Conservation (phyloP, 2,888 invertebrate genomes). For the Bembecia ichneumoniformis region DNA sequence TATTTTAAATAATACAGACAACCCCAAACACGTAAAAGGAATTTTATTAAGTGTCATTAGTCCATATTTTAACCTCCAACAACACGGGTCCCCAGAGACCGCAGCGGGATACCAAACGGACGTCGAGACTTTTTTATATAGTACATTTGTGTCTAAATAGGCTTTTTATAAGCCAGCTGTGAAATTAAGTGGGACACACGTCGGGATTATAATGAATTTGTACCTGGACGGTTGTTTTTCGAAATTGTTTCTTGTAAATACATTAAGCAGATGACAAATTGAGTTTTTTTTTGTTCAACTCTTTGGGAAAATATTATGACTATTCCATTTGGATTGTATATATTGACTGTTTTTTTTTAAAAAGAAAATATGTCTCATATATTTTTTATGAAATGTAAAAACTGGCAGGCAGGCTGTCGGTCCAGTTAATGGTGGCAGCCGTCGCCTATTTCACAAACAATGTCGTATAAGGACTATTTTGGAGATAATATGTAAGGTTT, state of each 20-base stretch:
- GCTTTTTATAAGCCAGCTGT: slow-evolving; percentile 57
- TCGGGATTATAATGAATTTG: slow-evolving; percentile 55
- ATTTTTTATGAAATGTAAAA: no score
- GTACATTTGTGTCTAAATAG: slow-evolving; percentile 37
- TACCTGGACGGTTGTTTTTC: slow-evolving; percentile 29
- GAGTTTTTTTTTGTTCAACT: not conserved
- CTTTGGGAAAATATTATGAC: not conserved
- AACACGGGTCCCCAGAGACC: slow-evolving; percentile 34
- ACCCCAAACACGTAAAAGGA: slow-evolving; percentile 25
- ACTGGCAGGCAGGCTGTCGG: no score
- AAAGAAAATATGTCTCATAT: no score
- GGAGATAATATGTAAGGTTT: no score
- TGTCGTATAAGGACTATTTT: no score
- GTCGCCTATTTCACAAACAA: no score
- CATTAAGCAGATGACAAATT: not conserved
- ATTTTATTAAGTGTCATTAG: slow-evolving; percentile 53
- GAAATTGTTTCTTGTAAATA: not conserved
- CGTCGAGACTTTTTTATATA: slow-evolving; percentile 34
- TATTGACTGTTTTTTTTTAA: no score
- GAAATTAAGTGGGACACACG: slow-evolving; percentile 59
- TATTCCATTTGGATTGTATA: no score
- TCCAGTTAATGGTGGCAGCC: no score
- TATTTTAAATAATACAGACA: not conserved
- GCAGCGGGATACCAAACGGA: slow-evolving; percentile 40
- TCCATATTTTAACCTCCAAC: slow-evolving; percentile 28